These are phyloP conservation scores for Nerophis lumbriciformis DNA, from an alignment of 2,113 vertebrate genomes.

Conservation along the genomic window DNA sequence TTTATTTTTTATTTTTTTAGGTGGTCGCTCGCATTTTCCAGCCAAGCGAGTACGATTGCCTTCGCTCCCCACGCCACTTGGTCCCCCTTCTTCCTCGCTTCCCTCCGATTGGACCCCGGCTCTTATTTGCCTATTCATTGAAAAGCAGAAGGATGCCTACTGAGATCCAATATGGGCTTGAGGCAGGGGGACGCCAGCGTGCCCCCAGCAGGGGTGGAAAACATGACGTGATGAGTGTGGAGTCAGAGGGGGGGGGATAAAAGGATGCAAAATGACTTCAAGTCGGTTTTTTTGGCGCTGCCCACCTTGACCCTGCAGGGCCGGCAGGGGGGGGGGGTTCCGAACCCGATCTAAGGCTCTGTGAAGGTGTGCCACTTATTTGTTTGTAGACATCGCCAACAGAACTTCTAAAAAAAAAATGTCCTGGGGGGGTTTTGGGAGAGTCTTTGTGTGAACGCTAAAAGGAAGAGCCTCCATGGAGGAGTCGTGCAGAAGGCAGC, in stretches of 20 bases:
- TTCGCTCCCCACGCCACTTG: conserved; percentile 59
- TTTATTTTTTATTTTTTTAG: conserved; percentile 30
- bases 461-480: conserved; percentile 41
- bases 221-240: conserved; percentile 51
- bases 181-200: conserved; percentile 70
- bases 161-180: conserved; percentile 79
- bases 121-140: conserved; percentile 79
- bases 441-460: conserved; percentile 64
- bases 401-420: conserved; percentile 54
- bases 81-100: conserved; percentile 36
- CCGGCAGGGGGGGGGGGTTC: conserved; percentile 47
- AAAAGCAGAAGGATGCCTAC: conserved; percentile 74
- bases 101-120: conserved; percentile 54
- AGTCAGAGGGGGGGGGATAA: conserved; percentile 46
- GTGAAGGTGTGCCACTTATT: not conserved
- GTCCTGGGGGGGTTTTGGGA: conserved; percentile 38
- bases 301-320: conserved; percentile 48
- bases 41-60: conserved; percentile 63
- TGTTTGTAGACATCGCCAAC: conserved; percentile 17
- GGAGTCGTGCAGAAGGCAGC: conserved; percentile 27
- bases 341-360: conserved; percentile 10
- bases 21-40: conserved; percentile 57
- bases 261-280: conserved; percentile 57
- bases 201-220: conserved; percentile 68
- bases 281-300: conserved; percentile 35